Evolutionary conservation across 1,140 invertebrate species (phyloP).

Genomic region (Cyclargus thomasi): DNA sequence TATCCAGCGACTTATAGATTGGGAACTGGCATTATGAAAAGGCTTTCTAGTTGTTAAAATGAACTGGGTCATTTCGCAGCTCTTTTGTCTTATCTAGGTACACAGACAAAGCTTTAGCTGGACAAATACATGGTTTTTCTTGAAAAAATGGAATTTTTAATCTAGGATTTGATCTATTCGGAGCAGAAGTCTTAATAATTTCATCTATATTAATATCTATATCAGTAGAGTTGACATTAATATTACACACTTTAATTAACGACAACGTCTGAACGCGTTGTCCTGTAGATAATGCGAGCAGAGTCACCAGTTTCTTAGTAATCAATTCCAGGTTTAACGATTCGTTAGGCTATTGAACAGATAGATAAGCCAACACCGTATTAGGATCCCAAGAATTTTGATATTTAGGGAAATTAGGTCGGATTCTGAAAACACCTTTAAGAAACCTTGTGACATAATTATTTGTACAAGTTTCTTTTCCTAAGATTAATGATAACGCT

Average conservation of each 20-base stretch:
- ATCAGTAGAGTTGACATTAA: background rate
- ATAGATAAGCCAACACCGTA: background rate
- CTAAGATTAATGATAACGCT: background rate
- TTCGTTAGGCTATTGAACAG: background rate
- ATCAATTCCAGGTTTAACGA: background rate
- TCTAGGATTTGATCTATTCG: background rate
- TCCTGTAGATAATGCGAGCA: background rate
- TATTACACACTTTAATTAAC: background rate
- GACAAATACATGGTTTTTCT: background rate
- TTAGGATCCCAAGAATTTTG: background rate
- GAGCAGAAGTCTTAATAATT: background rate
- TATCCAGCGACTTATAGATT: background rate
- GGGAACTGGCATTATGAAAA: background rate
- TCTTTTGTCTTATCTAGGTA: background rate
- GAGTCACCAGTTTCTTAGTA: background rate
- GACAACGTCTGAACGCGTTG: constrained; percentile 4
- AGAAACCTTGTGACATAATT: background rate
- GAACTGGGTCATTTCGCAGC: background rate
- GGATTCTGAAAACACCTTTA: constrained; percentile 4
- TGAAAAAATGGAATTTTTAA: background rate
- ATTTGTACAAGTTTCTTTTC: background rate
- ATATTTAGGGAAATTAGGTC: constrained; percentile 1
- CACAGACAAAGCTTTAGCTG: background rate
- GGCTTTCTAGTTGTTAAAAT: background rate
- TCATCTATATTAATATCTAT: constrained; percentile 5